These are phyloP conservation scores for Halotydeus destructor DNA, from an alignment of 1,140 invertebrate genomes.

Conservation along the genomic window DNA sequence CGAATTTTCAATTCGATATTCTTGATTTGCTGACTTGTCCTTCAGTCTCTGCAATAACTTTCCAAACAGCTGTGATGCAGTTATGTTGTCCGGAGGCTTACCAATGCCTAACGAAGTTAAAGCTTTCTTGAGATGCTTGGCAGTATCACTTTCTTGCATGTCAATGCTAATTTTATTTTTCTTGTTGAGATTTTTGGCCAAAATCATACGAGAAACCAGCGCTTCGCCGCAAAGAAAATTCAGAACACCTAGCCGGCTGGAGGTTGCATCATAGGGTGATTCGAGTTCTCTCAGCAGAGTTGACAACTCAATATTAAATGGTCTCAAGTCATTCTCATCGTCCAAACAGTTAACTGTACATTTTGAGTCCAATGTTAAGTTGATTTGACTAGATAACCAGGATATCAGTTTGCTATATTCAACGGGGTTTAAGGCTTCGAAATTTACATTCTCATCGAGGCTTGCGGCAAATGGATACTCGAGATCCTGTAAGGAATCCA, in stretches of 20 bases:
- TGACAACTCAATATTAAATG: constrained; percentile 10
- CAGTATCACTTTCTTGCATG: constrained; percentile 9
- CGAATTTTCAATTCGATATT: constrained; percentile 5
- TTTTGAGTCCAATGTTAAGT: too few relatives aligned
- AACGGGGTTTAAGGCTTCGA: too few relatives aligned
- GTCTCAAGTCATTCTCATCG: constrained; percentile 7
- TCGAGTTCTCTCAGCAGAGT: constrained; percentile 7
- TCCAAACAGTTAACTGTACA: too few relatives aligned
- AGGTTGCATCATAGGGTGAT: constrained; percentile 2
- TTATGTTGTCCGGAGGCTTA: constrained; percentile 5
- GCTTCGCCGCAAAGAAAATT: constrained; percentile 10
- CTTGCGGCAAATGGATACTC: too few relatives aligned
- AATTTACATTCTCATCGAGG: too few relatives aligned
- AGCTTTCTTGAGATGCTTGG: constrained; percentile 5
- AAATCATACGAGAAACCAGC: constrained; percentile 3
- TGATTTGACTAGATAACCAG: too few relatives aligned
- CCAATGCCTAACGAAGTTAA: constrained; percentile 3
- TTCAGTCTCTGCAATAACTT: constrained; percentile 7
- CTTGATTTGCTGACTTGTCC: neutral
- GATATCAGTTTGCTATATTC: too few relatives aligned
- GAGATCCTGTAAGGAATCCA: too few relatives aligned
- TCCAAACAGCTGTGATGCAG: constrained; percentile 4
- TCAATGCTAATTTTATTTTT: neutral
- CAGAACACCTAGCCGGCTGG: constrained; percentile 2
- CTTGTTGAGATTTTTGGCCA: neutral